A percentile compares a stretch with the other conserved stretches of the same genome.
Conservation (phyloP, 2,888 invertebrate species). For the Pinctada fucata region DNA sequence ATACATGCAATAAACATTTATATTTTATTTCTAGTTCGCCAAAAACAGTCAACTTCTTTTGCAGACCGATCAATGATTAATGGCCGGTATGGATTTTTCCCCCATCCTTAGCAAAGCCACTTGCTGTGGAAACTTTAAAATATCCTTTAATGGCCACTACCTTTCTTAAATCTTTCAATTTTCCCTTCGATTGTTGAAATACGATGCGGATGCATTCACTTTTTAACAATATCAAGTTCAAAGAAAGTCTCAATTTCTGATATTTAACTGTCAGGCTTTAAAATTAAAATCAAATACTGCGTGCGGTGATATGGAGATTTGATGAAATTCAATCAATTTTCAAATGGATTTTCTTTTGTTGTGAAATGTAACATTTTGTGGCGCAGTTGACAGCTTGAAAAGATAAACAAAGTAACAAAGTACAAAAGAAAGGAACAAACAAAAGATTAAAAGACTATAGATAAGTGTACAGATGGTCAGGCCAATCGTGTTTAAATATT, state of each 20-base stretch:
- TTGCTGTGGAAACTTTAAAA: background rate
- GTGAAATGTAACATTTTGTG: background rate
- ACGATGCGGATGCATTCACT: slow-evolving; percentile 30
- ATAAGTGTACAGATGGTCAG: background rate
- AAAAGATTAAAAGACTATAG: background rate
- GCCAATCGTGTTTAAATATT: background rate
- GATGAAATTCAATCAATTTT: slow-evolving; percentile 40
- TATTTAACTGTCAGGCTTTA: slow-evolving; percentile 39
- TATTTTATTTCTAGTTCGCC: slow-evolving; percentile 11
- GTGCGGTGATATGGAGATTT: slow-evolving; percentile 29
- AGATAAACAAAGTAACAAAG: background rate
- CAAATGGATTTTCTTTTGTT: slow-evolving; percentile 8
- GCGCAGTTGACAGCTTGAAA: slow-evolving; percentile 9
- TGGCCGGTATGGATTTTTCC: background rate
- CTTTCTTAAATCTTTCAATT: background rate
- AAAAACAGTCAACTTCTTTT: background rate
- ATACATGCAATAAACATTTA: slow-evolving; percentile 10
- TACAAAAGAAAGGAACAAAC: slow-evolving; percentile 2
- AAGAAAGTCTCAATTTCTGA: slow-evolving; percentile 32
- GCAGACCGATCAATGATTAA: background rate
- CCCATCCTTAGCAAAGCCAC: background rate
- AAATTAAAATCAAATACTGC: slow-evolving; percentile 40
- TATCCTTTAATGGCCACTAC: background rate
- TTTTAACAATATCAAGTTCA: slow-evolving; percentile 42
- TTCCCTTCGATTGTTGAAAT: slow-evolving; percentile 16